A percentile compares a stretch with the other conserved stretches of the same genome.
These are phyloP conservation scores for Lepidurus apus DNA, from an alignment of 1,140 invertebrate genomes.

Conservation along the genomic window DNA sequence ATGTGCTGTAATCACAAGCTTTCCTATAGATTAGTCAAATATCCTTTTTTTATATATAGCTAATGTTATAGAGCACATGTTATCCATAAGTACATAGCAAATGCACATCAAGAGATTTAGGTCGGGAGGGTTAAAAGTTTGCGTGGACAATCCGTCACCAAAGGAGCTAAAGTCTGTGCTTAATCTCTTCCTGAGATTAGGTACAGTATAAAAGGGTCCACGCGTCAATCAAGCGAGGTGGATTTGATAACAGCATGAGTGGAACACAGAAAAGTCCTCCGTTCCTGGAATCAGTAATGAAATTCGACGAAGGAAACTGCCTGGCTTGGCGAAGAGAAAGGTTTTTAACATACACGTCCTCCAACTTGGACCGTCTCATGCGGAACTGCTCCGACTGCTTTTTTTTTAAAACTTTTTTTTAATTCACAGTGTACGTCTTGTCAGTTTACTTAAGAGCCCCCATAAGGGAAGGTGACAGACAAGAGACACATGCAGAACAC, in stretches of 20 bases:
- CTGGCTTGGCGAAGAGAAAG: background rate
- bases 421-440: background rate
- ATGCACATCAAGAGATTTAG: too few species aligned
- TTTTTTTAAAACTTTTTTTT: background rate
- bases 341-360: background rate
- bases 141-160: too few species aligned
- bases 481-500: slow-evolving; percentile 7
- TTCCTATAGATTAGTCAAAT: too few species aligned
- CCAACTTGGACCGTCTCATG: background rate
- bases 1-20: too few species aligned
- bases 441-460: background rate
- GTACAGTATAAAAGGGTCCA: too few species aligned
- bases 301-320: background rate
- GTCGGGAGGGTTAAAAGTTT: too few species aligned
- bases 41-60: too few species aligned
- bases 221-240: too few species aligned
- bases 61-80: too few species aligned
- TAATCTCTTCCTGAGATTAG: too few species aligned
- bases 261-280: background rate
- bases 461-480: background rate
- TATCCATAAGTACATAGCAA: too few species aligned
- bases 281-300: background rate
- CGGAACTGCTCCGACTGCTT: background rate
- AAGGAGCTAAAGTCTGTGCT: too few species aligned
- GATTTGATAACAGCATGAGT: background rate